Evolutionary conservation across 2,888 invertebrate species (phyloP).

Genomic region (Plutella xylostella): DNA sequence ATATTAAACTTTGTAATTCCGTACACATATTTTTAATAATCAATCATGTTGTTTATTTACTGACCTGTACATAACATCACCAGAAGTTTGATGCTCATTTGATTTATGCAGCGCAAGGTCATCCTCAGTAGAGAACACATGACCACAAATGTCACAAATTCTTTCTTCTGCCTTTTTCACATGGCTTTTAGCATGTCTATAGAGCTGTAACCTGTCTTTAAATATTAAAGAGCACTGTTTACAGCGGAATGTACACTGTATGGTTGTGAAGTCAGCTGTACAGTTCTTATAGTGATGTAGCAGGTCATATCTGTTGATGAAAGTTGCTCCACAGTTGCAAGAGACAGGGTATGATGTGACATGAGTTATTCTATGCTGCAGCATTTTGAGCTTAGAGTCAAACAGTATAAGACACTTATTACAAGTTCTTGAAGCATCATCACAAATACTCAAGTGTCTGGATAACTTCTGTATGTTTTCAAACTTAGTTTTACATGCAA

Average conservation of each 20-base stretch:
- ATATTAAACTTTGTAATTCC: too few relatives aligned
- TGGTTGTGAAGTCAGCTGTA: conserved; percentile 34
- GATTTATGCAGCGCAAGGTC: conserved; percentile 39
- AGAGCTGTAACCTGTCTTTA: conserved; percentile 42
- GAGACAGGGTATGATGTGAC: conserved; percentile 24
- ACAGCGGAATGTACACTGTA: conserved; percentile 45
- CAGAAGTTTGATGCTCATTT: conserved; percentile 33
- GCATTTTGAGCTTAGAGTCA: conserved; percentile 50
- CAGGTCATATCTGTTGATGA: conserved; percentile 35
- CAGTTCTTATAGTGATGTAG: conserved; percentile 42
- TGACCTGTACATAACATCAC: conserved; percentile 39
- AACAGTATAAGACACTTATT: conserved; percentile 43
- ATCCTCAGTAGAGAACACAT: conserved; percentile 36
- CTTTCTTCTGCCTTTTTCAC: conserved; percentile 36
- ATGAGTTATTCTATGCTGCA: conserved; percentile 41
- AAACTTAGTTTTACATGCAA: conserved; percentile 45
- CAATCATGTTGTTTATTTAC: too few relatives aligned
- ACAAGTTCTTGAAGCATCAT: conserved; percentile 44
- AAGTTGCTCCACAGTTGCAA: conserved; percentile 44
- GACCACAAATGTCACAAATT: conserved; percentile 50
- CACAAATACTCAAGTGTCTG: conserved; percentile 50
- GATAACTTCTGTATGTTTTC: conserved; percentile 41
- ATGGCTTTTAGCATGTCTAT: conserved; percentile 50
- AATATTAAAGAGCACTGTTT: conserved; percentile 49
- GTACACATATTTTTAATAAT: too few relatives aligned